A percentile compares a stretch with the other conserved stretches of the same genome.
Evolutionary conservation across 2,113 vertebrate species (phyloP).

Genomic region (Ginglymostoma cirratum): DNA sequence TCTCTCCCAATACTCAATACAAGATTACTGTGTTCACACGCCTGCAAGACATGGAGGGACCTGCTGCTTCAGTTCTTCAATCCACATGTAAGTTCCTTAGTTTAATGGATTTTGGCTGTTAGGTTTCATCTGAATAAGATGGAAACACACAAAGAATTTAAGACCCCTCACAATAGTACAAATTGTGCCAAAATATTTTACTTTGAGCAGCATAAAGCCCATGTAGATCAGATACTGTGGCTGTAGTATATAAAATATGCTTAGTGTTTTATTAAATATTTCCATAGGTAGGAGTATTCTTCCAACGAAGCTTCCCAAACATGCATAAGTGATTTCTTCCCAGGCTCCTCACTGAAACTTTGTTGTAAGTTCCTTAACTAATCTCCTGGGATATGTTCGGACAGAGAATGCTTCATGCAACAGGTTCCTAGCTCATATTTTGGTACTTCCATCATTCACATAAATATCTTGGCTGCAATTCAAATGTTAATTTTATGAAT

Average conservation of each 20-base stretch:
- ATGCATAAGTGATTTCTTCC: neutral
- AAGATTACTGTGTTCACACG: slow-evolving; percentile 61
- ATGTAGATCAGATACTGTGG: neutral
- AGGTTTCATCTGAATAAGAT: neutral
- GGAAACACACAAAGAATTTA: neutral
- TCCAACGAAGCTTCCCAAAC: neutral
- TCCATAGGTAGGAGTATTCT: neutral
- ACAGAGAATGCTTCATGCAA: neutral
- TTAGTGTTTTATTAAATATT: neutral
- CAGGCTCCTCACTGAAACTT: neutral
- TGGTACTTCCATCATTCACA: neutral
- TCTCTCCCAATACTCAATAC: slow-evolving; percentile 57
- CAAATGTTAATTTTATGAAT: neutral
- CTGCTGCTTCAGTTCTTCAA: slow-evolving; percentile 64
- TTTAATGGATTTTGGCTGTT: neutral
- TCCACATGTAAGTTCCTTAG: slow-evolving; percentile 56
- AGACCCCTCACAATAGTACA: neutral
- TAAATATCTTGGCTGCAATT: neutral
- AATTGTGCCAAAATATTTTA: neutral
- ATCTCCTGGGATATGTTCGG: neutral
- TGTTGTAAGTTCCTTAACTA: neutral
- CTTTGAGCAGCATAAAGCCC: neutral
- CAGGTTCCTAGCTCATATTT: neutral
- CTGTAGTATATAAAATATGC: neutral
- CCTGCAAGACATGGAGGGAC: slow-evolving; percentile 56